A percentile compares a stretch with the other conserved stretches of the same genome.
Conservation (phyloP, 2,888 invertebrate species). For the Scaptomyza parva region DNA sequence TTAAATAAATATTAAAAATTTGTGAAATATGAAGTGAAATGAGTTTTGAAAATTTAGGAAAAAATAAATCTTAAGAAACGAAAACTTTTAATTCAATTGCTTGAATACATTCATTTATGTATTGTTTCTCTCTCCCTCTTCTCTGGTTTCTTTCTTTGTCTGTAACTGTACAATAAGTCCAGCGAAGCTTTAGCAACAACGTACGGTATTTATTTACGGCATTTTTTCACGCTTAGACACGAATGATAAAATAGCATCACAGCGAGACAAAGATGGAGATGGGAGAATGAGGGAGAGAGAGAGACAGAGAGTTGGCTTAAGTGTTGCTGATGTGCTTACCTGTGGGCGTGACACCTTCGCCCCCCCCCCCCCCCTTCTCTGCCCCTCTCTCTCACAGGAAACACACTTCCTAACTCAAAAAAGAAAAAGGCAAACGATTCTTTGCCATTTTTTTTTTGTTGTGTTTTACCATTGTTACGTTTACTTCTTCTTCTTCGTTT, state of each 20-base stretch:
- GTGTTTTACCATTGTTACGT: slow-evolving; percentile 43
- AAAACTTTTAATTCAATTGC: no score
- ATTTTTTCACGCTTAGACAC: slow-evolving; percentile 48
- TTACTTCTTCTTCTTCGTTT: slow-evolving; percentile 37
- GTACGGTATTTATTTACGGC: slow-evolving; percentile 60
- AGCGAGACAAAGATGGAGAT: background rate
- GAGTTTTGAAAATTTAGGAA: no score
- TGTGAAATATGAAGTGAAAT: no score
- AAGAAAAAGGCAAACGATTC: slow-evolving; percentile 35
- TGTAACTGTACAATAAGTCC: background rate
- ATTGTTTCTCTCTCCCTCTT: background rate
- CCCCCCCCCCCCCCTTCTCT: no score
- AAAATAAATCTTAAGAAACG: no score
- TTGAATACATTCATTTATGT: no score
- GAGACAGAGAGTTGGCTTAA: background rate
- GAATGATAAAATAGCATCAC: slow-evolving; percentile 23
- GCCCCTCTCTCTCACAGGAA: no score
- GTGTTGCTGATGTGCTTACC: slow-evolving; percentile 40
- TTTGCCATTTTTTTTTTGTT: slow-evolving; percentile 43
- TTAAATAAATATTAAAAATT: no score
- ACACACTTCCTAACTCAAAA: slow-evolving; percentile 2
- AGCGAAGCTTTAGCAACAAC: slow-evolving; percentile 32
- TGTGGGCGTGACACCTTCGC: slow-evolving; percentile 45
- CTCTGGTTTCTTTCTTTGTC: background rate
- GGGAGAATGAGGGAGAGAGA: background rate